Conservation (phyloP, 1,140 invertebrate species). For the Riptortus pedestris region DNA sequence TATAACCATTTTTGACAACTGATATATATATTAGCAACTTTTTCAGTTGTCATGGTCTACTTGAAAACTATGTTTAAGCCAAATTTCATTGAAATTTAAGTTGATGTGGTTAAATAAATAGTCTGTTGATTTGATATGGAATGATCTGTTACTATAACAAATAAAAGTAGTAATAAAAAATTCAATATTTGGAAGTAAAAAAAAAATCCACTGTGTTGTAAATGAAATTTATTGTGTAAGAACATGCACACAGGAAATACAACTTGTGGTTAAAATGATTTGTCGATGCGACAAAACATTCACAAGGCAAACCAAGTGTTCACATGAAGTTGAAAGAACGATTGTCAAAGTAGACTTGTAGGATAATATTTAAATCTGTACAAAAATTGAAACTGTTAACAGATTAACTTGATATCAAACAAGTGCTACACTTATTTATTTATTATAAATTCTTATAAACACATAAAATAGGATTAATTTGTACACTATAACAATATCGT, state of each 20-base stretch:
- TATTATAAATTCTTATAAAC: conserved; percentile 9
- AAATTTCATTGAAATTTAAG: no score
- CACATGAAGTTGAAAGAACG: neutral
- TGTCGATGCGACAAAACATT: conserved; percentile 24
- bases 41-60: no score
- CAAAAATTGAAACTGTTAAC: conserved; percentile 13
- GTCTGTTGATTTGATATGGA: no score
- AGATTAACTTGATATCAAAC: conserved; percentile 14
- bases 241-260: conserved; percentile 16
- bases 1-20: no score
- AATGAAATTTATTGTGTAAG: conserved; percentile 7
- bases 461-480: conserved; percentile 11
- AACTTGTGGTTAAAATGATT: conserved; percentile 14
- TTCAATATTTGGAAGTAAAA: no score
- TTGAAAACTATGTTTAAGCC: no score
- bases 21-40: no score
- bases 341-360: neutral
- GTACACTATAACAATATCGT: neutral
- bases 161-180: no score
- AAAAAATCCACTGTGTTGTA: no score
- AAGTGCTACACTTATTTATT: conserved; percentile 11
- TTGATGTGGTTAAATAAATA: no score
- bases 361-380: conserved; percentile 24
- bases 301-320: conserved; percentile 20
- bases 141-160: no score